Evolutionary conservation across 2,888 invertebrate genomes (phyloP).

Genomic region (Nymphalis c-album): DNA sequence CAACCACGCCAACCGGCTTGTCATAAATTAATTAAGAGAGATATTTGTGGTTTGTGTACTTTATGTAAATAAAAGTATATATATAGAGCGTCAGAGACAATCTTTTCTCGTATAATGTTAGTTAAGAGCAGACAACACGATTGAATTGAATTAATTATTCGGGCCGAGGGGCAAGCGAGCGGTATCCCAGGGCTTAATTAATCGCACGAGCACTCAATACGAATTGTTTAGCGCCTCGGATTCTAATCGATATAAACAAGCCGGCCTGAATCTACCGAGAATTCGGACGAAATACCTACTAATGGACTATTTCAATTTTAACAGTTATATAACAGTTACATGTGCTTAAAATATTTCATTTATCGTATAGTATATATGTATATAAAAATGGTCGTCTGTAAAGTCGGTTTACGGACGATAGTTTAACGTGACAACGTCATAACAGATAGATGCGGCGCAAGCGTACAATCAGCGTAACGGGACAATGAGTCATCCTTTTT

Average conservation of each 20-base stretch:
- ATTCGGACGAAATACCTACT: conserved; percentile 12
- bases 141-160: conserved; percentile 41
- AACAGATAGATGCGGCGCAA: too few species aligned
- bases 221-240: conserved; percentile 36
- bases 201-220: conserved; percentile 38
- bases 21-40: too few species aligned
- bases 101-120: conserved; percentile 30
- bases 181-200: conserved; percentile 45
- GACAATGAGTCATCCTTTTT: too few species aligned
- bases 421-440: too few species aligned
- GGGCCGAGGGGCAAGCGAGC: conserved; percentile 32
- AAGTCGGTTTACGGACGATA: too few species aligned
- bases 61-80: conserved; percentile 21
- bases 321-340: neutral
- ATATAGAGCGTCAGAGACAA: conserved; percentile 16
- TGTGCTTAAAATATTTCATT: neutral
- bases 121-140: conserved; percentile 25
- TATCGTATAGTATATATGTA: too few species aligned
- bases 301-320: neutral
- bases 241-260: conserved; percentile 34
- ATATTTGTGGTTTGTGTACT: too few species aligned
- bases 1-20: too few species aligned
- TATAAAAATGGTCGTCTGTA: too few species aligned
- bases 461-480: too few species aligned
- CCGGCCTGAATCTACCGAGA: conserved; percentile 18